Conservation (phyloP, 1,140 invertebrate genomes). For the Eueides isabella region DNA sequence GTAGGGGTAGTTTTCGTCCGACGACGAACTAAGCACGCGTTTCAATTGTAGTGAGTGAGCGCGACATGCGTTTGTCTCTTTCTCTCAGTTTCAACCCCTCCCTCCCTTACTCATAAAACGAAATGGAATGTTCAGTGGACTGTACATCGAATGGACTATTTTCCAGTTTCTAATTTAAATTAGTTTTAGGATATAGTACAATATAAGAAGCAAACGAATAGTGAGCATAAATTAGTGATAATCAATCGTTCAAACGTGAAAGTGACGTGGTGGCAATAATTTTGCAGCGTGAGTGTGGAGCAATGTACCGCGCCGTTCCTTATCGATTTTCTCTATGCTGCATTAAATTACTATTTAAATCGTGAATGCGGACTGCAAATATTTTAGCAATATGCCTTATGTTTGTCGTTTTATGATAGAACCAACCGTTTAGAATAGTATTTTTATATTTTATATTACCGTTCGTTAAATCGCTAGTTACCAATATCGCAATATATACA, state of each 20-base stretch:
- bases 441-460: slow-evolving; percentile 37
- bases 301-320: slow-evolving; percentile 70
- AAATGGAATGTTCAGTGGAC: slow-evolving; percentile 50
- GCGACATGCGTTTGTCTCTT: slow-evolving; percentile 56
- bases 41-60: slow-evolving; percentile 46
- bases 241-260: slow-evolving; percentile 48
- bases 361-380: slow-evolving; percentile 70
- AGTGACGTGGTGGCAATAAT: slow-evolving; percentile 58
- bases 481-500: slow-evolving; percentile 28
- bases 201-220: slow-evolving; percentile 40
- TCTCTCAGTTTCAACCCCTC: slow-evolving; percentile 49
- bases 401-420: slow-evolving; percentile 42
- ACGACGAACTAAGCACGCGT: slow-evolving; percentile 50
- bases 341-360: slow-evolving; percentile 78
- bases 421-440: slow-evolving; percentile 27
- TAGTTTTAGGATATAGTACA: slow-evolving; percentile 47
- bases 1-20: slow-evolving; percentile 35
- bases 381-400: slow-evolving; percentile 61
- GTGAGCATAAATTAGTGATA: slow-evolving; percentile 32
- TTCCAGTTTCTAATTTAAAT: slow-evolving; percentile 46
- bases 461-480: slow-evolving; percentile 22
- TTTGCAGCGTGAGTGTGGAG: slow-evolving; percentile 49
- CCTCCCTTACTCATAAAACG: slow-evolving; percentile 41
- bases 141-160: slow-evolving; percentile 50
- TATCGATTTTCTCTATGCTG: slow-evolving; percentile 80